Evolutionary conservation across 1,140 invertebrate genomes (phyloP), one percentile per base, ranked within the genome.

Genomic region (Hycleus cichorii): DNA sequence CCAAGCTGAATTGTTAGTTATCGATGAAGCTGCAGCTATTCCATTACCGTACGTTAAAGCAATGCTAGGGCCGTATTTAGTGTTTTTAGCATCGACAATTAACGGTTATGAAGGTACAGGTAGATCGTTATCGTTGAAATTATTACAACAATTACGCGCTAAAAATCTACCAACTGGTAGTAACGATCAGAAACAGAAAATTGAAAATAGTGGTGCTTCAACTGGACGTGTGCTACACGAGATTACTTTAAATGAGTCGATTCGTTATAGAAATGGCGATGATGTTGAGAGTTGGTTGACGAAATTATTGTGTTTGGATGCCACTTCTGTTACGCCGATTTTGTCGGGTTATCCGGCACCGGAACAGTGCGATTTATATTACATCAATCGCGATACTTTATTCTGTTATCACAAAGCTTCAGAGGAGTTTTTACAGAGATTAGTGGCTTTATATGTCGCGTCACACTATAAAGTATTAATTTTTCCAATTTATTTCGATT

Each of bases 21-120:
- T 99, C 64, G 97, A 99, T 74, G 97, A 99, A 80, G 97, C 97
- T 7, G 97, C 97, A 3, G 97, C 97, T 12, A 99, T 99, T 64
- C 97, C 97, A 0, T 76, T 99, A 47, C 90, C 93, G 0, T 83
- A 93, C 64, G 95, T 99, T 0, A 93, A 93, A 68, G 83, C 86
- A 42, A 87, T 97, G 71, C 79, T 94, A 49, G 93, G 93, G 0
- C 92, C 95, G 1, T 97, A 97, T 71, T 78, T 99, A 39, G 90
- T 95, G 3, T 95, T 99, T 71, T 83, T 99, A 69, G 88, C 97
- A 0, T 99, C 97, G 0, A 99, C 97, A 0, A 93, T 98, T 32
- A 96, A 97, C 72, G 96, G 95, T 69, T 98, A 99, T 75, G 97
- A 99, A 82, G 97, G 97, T 50, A 99, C 97, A 96, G 97, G 97